phyloP scores from a whole-genome alignment of 2,888 invertebrate genomes.

The Erynnis tages region DNA sequence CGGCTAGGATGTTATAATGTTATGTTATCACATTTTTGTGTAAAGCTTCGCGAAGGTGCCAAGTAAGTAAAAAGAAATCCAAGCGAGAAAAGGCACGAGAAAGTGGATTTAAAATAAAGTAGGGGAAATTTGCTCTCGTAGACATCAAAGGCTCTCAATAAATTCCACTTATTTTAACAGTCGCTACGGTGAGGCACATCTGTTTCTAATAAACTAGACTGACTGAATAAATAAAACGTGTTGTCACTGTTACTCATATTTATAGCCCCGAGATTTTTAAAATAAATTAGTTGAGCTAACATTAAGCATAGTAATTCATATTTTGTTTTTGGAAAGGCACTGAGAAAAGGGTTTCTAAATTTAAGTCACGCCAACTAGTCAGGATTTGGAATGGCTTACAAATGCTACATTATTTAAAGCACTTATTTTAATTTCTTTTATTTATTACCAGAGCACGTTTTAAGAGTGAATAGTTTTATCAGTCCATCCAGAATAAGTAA shows the following conservation, averaged over 20 bases:
- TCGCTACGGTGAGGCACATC: slow-evolving; percentile 54
- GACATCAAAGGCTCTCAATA: slow-evolving; percentile 69
- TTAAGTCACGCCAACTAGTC: too few species aligned
- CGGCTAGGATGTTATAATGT: neutral
- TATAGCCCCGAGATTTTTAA: slow-evolving; percentile 28
- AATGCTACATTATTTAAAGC: too few species aligned
- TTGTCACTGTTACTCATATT: slow-evolving; percentile 49
- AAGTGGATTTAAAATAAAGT: slow-evolving; percentile 51
- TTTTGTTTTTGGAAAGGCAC: neutral
- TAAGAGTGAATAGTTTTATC: too few species aligned
- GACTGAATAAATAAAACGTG: slow-evolving; percentile 51
- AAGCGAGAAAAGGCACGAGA: slow-evolving; percentile 21
- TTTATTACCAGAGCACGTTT: too few species aligned
- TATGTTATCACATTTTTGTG: neutral
- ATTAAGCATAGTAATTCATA: slow-evolving; percentile 1
- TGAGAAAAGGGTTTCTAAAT: neutral
- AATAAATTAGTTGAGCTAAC: slow-evolving; percentile 2
- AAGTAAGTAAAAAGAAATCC: slow-evolving; percentile 20
- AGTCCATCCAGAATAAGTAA: too few species aligned
- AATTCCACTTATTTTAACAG: slow-evolving; percentile 63
- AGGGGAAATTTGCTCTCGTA: slow-evolving; percentile 57
- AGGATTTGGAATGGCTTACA: too few species aligned
- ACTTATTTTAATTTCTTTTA: too few species aligned
- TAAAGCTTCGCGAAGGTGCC: slow-evolving; percentile 2
- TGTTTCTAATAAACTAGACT: slow-evolving; percentile 63